A percentile compares a stretch with the other conserved stretches of the same genome.
Evolutionary conservation across 2,888 invertebrate species (phyloP).

Genomic region (Mesodorylaimus sp.): DNA sequence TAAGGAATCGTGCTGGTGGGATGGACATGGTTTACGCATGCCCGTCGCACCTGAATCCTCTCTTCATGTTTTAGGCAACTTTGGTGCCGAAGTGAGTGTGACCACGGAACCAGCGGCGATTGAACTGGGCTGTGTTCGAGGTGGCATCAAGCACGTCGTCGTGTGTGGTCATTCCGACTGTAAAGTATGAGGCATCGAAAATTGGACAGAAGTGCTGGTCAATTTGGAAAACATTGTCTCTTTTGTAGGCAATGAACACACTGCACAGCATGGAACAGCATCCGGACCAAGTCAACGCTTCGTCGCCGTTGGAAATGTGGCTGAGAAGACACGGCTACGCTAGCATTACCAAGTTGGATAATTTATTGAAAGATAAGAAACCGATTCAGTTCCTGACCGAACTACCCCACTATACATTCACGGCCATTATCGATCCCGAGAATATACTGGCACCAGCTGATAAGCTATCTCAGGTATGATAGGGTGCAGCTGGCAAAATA

Average conservation of each 20-base stretch:
- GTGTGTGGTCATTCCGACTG: slow-evolving; percentile 96
- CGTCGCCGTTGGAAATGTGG: slow-evolving; percentile 73
- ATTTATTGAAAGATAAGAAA: slow-evolving; percentile 38
- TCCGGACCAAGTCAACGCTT: slow-evolving; percentile 21
- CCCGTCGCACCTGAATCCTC: too few species aligned
- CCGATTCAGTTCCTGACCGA: slow-evolving; percentile 69
- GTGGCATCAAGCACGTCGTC: slow-evolving; percentile 72
- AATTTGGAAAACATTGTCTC: slow-evolving; percentile 1
- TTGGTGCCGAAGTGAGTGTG: slow-evolving; percentile 41
- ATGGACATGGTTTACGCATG: too few species aligned
- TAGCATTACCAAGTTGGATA: slow-evolving; percentile 61
- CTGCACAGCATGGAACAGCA: slow-evolving; percentile 58
- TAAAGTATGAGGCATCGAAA: slow-evolving; percentile 40
- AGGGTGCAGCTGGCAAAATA: too few species aligned
- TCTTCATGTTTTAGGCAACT: slow-evolving; percentile 16
- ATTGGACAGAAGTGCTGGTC: background rate
- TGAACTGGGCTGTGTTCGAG: slow-evolving; percentile 77
- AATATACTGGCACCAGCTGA: slow-evolving; percentile 42
- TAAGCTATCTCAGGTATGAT: slow-evolving; percentile 23
- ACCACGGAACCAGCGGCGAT: slow-evolving; percentile 88
- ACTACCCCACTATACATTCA: slow-evolving; percentile 65
- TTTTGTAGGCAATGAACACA: slow-evolving; percentile 63
- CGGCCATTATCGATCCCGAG: slow-evolving; percentile 82
- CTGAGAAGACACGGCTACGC: slow-evolving; percentile 63
- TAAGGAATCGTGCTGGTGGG: too few species aligned